Evolutionary conservation across 2,113 vertebrate genomes (phyloP).

Genomic region (Odontesthes bonariensis): DNA sequence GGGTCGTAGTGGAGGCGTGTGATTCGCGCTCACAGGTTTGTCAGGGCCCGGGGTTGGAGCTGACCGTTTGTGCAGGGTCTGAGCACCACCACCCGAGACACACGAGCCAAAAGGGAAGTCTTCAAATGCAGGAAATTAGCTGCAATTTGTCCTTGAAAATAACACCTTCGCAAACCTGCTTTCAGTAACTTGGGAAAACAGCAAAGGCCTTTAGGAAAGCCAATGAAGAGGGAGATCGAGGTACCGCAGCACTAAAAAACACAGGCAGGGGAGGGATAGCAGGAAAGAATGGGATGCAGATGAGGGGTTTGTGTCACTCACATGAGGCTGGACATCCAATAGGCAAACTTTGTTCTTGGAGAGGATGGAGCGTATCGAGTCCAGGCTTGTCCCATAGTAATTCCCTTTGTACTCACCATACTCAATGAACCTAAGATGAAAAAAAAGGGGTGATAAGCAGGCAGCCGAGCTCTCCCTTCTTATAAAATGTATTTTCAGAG

Average conservation of each 20-base stretch:
- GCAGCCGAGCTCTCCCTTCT: neutral
- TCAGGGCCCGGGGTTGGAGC: constrained; percentile 27
- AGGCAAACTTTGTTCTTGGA: constrained; percentile 97
- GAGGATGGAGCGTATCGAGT: constrained; percentile 91
- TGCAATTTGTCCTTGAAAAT: constrained; percentile 66
- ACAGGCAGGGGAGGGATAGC: neutral
- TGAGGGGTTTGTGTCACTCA: constrained; percentile 80
- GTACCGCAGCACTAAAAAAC: constrained; percentile 6
- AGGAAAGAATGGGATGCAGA: neutral
- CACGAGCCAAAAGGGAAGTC: constrained; percentile 74
- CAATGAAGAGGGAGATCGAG: constrained; percentile 22
- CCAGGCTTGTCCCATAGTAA: constrained; percentile 94
- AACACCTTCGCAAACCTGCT: constrained; percentile 35
- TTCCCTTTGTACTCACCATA: constrained; percentile 96
- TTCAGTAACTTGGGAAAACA: constrained; percentile 50
- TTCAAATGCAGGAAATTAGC: constrained; percentile 74
- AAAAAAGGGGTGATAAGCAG: constrained; percentile 9
- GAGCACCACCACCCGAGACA: constrained; percentile 65
- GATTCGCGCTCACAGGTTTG: constrained; percentile 20
- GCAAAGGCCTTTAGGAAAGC: constrained; percentile 31
- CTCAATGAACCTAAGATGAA: constrained; percentile 90
- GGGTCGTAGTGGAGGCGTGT: constrained; percentile 3
- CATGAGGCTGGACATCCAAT: constrained; percentile 94
- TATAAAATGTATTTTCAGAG: neutral
- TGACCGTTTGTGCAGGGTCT: constrained; percentile 27